phyloP scores from a whole-genome alignment of 2,113 vertebrate genomes.

The Jacana jacana region DNA sequence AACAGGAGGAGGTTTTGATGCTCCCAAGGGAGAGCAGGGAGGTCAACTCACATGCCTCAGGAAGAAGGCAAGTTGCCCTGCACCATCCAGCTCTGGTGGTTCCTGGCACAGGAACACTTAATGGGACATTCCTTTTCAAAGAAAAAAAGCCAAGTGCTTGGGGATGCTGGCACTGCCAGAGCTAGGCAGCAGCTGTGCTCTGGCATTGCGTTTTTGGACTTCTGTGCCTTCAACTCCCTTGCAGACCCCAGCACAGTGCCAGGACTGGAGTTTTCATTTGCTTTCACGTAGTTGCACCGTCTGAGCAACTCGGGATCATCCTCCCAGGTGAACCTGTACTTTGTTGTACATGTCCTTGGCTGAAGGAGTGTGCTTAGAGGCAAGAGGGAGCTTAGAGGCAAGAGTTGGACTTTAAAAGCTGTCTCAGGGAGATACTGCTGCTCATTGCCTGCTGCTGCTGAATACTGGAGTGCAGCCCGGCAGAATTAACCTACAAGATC shows the following conservation, averaged over 20 bases:
- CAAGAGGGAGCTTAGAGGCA: background rate
- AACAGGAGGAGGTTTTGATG: background rate
- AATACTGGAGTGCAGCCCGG: conserved; percentile 53
- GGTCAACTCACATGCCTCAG: rapidly evolving
- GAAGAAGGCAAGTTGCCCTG: background rate
- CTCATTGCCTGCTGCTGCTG: background rate
- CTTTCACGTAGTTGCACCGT: background rate
- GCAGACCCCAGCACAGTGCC: background rate
- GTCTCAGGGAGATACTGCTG: background rate
- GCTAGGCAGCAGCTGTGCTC: background rate
- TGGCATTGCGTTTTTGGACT: background rate
- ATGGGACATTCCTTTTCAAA: background rate
- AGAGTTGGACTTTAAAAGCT: too few species aligned
- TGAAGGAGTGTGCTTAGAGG: background rate
- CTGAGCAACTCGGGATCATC: rapidly evolving
- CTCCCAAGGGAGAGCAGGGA: background rate
- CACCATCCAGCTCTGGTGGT: background rate
- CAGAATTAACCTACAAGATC: conserved; percentile 59
- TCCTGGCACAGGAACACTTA: background rate
- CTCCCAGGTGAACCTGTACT: background rate
- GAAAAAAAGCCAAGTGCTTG: background rate
- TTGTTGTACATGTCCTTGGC: background rate
- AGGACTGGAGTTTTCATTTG: background rate
- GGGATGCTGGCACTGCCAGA: background rate
- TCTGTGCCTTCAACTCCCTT: background rate